Evolutionary conservation across 1,140 invertebrate species (phyloP), one percentile per base, ranked within the genome.

Genomic region (Rhagoletis pomonella): DNA sequence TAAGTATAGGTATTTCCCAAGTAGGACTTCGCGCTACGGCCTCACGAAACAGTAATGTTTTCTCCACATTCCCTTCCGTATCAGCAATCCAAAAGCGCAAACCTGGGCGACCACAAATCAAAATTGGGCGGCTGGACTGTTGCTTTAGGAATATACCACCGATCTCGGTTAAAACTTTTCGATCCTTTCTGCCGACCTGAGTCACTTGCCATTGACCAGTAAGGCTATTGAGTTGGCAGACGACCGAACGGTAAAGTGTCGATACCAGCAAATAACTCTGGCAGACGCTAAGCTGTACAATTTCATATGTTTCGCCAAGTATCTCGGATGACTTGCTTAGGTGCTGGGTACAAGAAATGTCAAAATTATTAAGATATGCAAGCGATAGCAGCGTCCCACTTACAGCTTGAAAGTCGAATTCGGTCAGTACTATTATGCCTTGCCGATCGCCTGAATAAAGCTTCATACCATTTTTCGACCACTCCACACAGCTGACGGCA

Each of bases 401-500:
- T 94, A 98, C 97, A 96, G 97, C 96, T 91, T 96, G 96, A 94
- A 97, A 98, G 94, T 98, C 97, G 88, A 98, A 96, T 94, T 98
- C 97, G 3, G 97, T 98, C 89, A 96, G 94, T 84, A 97, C 96
- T 62, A 99, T 96, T 85, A 96, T 93, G 4, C 98, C 98, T 90
- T 95, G 95, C 89, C 96, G 95, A 94, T 98, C 97, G 3, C 97
- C 97, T 88, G 96, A 97, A 92, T 97, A 98, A 58, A 98, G 93
- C 93, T 97, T 96, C 96, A 98, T 97, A 10, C 97, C 97, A 95
- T 98, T 98, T 90, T 96, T 96, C 58, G 97, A 97, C 97, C 97
- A 99, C 90, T 97, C 96, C 65, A 98, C 94, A 42, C 96, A 95
- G 47, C 96, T 97, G 14, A 98, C 95, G 85, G 95, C 93, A 89